Evolutionary conservation across 2,888 invertebrate species (phyloP).

Genomic region (Cyclophora albipunctata): DNA sequence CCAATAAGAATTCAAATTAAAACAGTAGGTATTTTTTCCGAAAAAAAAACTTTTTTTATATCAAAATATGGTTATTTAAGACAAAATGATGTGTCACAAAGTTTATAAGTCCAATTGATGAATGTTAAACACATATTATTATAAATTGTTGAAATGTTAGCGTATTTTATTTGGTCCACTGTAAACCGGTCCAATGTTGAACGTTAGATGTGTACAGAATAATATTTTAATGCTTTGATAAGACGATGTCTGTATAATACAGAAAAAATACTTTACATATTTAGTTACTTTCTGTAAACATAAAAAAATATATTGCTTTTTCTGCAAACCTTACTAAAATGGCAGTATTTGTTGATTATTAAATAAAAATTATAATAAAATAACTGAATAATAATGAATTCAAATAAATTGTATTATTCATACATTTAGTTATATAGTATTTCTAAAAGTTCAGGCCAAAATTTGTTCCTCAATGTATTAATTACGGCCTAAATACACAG

Average conservation of each 20-base stretch:
- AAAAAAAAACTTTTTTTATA: not conserved
- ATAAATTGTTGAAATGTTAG: constrained; percentile 66
- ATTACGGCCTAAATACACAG: not conserved
- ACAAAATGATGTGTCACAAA: constrained; percentile 1
- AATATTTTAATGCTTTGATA: constrained; percentile 30
- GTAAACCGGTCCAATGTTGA: constrained; percentile 60
- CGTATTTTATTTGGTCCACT: constrained; percentile 67
- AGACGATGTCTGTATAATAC: constrained; percentile 28
- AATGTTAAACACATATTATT: constrained; percentile 41
- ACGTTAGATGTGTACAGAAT: constrained; percentile 44
- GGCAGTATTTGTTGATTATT: no score
- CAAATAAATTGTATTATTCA: no score
- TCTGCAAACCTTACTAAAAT: no score
- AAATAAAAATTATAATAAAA: no score
- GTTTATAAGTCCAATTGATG: constrained; percentile 23
- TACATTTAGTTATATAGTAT: no score
- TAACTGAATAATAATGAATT: no score
- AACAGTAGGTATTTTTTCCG: not conserved
- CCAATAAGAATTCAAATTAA: no score
- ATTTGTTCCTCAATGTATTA: no score
- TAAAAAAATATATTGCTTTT: not conserved
- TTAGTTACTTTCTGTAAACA: constrained; percentile 1
- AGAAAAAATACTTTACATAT: not conserved
- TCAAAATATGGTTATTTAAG: no score
- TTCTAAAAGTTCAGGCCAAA: no score